Evolutionary conservation across 2,797 vertebrate genomes (phyloP), one percentile per base, ranked within the genome.

Genomic region (Arnoldichthys spilopterus): DNA sequence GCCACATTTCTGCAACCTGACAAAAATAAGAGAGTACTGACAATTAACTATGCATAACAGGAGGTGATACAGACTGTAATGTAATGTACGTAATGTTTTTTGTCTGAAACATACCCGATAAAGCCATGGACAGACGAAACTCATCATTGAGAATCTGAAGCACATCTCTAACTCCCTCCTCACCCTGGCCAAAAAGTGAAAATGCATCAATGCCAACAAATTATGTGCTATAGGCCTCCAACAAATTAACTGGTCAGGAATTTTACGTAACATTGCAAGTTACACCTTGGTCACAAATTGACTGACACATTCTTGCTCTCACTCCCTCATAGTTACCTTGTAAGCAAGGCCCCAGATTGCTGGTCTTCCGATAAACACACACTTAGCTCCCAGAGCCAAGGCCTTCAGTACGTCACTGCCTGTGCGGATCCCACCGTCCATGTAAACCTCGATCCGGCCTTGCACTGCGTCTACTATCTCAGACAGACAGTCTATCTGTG

Each of bases 321-420:
- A 53, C 34, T 59, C 43, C 53, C 58, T 13, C 24, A 43, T 51
- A 59, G 54, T 89, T 87, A 99, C 97, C 96, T 97, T 97, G 88
- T 94, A 98, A 49, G 96, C 93, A 2, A 99, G 95, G 53, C 97
- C 97, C 97, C 98, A 98, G 0, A 99, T 90, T 3, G 95, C 93
- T 2, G 97, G 97, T 49, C 97, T 94, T 59, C 97, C 97, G 61
- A 99, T 94, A 86, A 99, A 99, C 80, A 98, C 92, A 0, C 97
- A 98, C 88, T 94, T 97, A 51, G 97, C 96, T 45, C 97, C 98
- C 45, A 99, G 87, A 64, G 97, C 97, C 86, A 99, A 75, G 0
- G 97, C 95, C 87, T 99, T 99, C 56, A 99, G 76, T 4, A 99
- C 94, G 0, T 99, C 97, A 0, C 93, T 96, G 84, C 98, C 97